These are phyloP conservation scores for Copidosoma floridanum DNA, from an alignment of 1,140 invertebrate species.

Conservation along the genomic window DNA sequence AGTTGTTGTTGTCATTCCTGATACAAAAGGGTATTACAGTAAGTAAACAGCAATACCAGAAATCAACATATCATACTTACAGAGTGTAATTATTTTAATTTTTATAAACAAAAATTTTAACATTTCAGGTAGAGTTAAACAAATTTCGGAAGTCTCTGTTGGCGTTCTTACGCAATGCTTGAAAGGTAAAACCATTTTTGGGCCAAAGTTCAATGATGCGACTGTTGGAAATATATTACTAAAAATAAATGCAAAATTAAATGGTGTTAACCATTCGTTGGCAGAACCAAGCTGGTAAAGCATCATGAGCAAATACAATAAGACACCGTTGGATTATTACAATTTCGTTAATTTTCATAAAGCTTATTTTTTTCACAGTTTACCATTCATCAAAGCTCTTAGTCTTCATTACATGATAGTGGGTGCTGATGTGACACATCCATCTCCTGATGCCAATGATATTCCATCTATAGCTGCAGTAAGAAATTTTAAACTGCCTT, in stretches of 20 bases:
- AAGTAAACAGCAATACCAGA: constrained; percentile 39
- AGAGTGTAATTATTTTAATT: constrained; percentile 7
- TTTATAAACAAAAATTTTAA: constrained; percentile 8
- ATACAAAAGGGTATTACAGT: constrained; percentile 51
- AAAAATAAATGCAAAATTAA: constrained; percentile 84
- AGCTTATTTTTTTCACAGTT: constrained; percentile 30
- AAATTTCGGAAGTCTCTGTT: constrained; percentile 69
- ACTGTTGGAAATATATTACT: constrained; percentile 73
- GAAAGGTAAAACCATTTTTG: constrained; percentile 59
- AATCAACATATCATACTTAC: not conserved
- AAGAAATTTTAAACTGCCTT: too few relatives aligned
- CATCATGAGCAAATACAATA: too few relatives aligned
- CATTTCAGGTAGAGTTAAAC: constrained; percentile 62
- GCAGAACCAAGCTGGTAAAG: too few relatives aligned
- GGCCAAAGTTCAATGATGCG: constrained; percentile 40
- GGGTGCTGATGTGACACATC: constrained; percentile 88
- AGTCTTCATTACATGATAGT: constrained; percentile 73
- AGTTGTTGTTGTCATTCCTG: constrained; percentile 59
- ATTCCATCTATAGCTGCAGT: constrained; percentile 84
- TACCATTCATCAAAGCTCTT: constrained; percentile 49
- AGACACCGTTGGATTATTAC: too few relatives aligned
- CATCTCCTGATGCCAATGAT: constrained; percentile 64
- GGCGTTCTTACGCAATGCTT: constrained; percentile 84
- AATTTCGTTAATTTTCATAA: not conserved
- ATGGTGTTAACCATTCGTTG: constrained; percentile 78